These are phyloP conservation scores for Itoplectis maculator DNA, from an alignment of 2,888 invertebrate species.

Conservation along the genomic window DNA sequence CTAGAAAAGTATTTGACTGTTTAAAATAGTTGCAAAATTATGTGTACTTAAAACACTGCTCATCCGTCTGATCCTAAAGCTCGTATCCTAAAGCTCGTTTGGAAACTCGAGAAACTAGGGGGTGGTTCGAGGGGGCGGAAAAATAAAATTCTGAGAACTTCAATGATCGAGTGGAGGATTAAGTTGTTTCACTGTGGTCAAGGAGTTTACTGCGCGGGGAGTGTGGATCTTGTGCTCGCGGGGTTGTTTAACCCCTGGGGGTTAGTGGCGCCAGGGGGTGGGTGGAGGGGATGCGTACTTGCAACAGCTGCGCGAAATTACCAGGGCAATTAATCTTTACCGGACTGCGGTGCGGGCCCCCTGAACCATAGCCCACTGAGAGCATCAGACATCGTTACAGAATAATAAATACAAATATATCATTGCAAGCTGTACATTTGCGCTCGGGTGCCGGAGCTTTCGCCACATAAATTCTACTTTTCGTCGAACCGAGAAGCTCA, in stretches of 20 bases:
- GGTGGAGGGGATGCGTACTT: slow-evolving; percentile 10
- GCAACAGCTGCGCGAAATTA: slow-evolving; percentile 27
- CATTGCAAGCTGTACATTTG: background rate
- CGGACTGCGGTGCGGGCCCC: slow-evolving; percentile 19
- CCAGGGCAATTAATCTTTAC: slow-evolving; percentile 32
- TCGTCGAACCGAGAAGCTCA: background rate
- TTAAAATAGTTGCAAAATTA: background rate
- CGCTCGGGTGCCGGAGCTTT: background rate
- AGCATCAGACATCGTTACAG: slow-evolving; percentile 26
- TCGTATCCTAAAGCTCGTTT: background rate
- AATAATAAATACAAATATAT: slow-evolving; percentile 15
- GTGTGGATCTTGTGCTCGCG: slow-evolving; percentile 25
- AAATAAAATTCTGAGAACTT: slow-evolving; percentile 7
- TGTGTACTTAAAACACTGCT: no score
- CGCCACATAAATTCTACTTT: slow-evolving; percentile 2
- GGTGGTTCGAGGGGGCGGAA: background rate
- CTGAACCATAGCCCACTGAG: background rate
- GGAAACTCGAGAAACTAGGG: background rate
- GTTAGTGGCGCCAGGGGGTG: background rate
- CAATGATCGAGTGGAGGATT: slow-evolving; percentile 36
- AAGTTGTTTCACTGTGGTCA: slow-evolving; percentile 27
- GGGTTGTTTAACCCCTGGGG: slow-evolving; percentile 29
- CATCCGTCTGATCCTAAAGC: no score
- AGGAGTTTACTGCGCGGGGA: background rate
- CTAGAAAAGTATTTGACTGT: background rate